Evolutionary conservation across 2,797 vertebrate genomes (phyloP).

Genomic region (Myiothlypis coronata): DNA sequence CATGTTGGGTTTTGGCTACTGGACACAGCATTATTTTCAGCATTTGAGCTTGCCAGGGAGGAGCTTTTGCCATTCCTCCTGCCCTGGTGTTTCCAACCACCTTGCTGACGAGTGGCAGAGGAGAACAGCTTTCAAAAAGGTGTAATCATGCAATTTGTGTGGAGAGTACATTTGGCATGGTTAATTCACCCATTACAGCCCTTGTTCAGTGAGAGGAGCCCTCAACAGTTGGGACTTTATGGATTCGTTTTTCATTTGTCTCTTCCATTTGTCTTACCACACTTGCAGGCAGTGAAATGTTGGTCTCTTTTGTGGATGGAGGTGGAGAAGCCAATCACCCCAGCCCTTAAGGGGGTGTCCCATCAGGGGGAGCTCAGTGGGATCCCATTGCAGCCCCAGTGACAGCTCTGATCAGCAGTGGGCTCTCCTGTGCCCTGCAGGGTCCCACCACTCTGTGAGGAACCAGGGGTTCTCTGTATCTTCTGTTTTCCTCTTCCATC

Average conservation of each 20-base stretch:
- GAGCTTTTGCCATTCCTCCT: not conserved
- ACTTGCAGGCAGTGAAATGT: not conserved
- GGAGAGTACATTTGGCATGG: slow-evolving; percentile 6
- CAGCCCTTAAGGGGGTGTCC: not conserved
- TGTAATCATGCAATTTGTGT: slow-evolving; percentile 6
- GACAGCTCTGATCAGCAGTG: not conserved
- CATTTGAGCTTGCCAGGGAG: not conserved
- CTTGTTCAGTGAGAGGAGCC: not conserved
- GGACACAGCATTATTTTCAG: not conserved
- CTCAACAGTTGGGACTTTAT: not conserved
- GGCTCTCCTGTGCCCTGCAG: not conserved
- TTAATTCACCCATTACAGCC: slow-evolving; percentile 3
- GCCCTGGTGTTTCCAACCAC: not conserved
- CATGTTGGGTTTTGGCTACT: not conserved
- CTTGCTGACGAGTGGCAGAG: slow-evolving; percentile 16
- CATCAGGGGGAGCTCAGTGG: rapidly evolving
- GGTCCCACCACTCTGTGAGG: not conserved
- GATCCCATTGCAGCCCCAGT: not conserved
- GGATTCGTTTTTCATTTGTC: slow-evolving; percentile 1
- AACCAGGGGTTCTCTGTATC: not conserved
- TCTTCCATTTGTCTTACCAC: not conserved
- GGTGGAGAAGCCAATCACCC: not conserved
- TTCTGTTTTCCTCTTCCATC: not conserved
- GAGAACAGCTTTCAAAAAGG: slow-evolving; percentile 18
- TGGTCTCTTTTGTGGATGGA: not conserved